These are phyloP conservation scores for Drosophila rubida DNA, from an alignment of 2,888 invertebrate genomes.

Conservation along the genomic window DNA sequence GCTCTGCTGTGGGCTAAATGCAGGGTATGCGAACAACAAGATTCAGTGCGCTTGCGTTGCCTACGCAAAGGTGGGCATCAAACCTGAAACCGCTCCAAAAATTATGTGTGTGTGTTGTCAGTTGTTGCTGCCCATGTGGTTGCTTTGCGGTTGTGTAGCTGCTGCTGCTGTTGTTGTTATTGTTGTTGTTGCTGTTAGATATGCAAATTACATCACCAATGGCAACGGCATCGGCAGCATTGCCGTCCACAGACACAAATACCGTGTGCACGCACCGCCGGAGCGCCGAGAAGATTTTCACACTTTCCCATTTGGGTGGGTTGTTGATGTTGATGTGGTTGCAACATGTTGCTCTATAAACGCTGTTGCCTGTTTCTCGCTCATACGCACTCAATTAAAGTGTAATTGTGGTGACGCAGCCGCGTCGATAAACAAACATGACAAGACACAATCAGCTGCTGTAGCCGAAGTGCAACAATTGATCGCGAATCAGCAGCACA, in stretches of 20 bases:
- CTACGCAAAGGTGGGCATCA: conserved; percentile 58
- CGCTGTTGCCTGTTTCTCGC: conserved; percentile 44
- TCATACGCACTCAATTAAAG: conserved; percentile 67
- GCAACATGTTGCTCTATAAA: conserved; percentile 50
- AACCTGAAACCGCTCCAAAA: conserved; percentile 72
- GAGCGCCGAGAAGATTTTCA: conserved; percentile 28
- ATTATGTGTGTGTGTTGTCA: conserved; percentile 50
- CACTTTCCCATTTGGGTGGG: conserved; percentile 40
- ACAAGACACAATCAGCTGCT: conserved; percentile 44
- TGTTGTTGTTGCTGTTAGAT: conserved; percentile 44
- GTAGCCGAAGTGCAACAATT: conserved; percentile 37
- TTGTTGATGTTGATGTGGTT: conserved; percentile 20
- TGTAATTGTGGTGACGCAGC: conserved; percentile 66
- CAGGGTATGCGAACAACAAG: conserved; percentile 37
- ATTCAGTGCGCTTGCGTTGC: conserved; percentile 50
- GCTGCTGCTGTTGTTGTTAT: conserved; percentile 30
- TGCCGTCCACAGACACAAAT: conserved; percentile 33
- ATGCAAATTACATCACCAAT: conserved; percentile 76
- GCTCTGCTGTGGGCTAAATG: not conserved
- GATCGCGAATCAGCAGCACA: not conserved
- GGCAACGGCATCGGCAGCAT: conserved; percentile 39
- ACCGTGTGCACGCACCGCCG: conserved; percentile 18
- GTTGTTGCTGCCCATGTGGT: conserved; percentile 28
- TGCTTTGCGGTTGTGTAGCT: conserved; percentile 35
- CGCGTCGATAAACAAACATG: conserved; percentile 50